Evolutionary conservation across 2,113 vertebrate genomes (phyloP).

Genomic region (Chelonoidis abingdonii): DNA sequence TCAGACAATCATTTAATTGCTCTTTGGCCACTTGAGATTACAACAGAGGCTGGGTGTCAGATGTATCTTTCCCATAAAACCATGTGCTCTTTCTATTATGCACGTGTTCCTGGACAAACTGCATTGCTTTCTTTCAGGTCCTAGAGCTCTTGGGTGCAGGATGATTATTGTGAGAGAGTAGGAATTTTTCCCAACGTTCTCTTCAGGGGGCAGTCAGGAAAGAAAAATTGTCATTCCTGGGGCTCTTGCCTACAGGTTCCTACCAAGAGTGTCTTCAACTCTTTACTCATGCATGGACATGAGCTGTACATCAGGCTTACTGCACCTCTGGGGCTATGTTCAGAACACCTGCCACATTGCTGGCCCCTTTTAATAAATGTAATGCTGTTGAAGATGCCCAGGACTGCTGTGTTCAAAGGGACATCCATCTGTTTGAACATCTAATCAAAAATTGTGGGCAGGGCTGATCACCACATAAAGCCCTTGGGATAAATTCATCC

Average conservation of each 20-base stretch:
- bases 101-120: neutral
- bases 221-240: conserved; percentile 60
- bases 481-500: too few species aligned
- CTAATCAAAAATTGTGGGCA: too few species aligned
- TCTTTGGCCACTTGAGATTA: neutral
- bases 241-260: conserved; percentile 33
- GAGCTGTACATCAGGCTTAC: conserved; percentile 23
- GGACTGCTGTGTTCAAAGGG: too few species aligned
- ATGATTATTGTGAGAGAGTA: conserved; percentile 50
- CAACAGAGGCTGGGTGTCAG: neutral
- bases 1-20: neutral
- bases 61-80: neutral
- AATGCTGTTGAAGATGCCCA: neutral
- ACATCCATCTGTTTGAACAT: too few species aligned
- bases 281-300: conserved; percentile 32
- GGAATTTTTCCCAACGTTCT: conserved; percentile 34
- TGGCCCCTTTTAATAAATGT: conserved; percentile 22
- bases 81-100: neutral
- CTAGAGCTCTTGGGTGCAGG: neutral
- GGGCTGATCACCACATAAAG: too few species aligned
- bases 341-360: neutral
- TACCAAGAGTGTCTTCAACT: conserved; percentile 64
- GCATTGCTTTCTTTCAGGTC: neutral
- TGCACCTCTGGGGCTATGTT: neutral
- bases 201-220: conserved; percentile 42